Percentiles rank a stretch among this genome's conserved stretches.
These are phyloP conservation scores for Melikaiella ostensackeni DNA, from an alignment of 2,888 invertebrate species.

Conservation along the genomic window DNA sequence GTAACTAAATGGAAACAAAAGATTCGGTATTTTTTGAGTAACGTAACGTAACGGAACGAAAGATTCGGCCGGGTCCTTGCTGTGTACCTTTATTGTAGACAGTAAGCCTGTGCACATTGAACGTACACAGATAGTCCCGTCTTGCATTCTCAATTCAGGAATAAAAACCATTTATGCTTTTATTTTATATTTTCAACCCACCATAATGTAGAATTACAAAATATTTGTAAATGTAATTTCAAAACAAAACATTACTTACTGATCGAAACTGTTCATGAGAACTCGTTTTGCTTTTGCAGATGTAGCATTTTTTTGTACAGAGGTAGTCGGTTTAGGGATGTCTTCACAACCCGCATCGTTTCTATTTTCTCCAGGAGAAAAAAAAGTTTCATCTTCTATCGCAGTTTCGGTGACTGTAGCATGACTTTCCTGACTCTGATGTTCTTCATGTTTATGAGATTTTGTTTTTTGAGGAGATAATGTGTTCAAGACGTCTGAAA, in stretches of 20 bases:
- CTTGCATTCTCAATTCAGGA: too few species aligned
- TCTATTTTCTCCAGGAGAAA: conserved; percentile 56
- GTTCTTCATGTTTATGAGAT: background rate
- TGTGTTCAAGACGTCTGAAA: background rate
- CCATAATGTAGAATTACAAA: too few species aligned
- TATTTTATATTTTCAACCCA: background rate
- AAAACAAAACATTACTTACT: conserved; percentile 51
- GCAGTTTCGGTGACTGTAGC: background rate
- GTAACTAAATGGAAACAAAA: too few species aligned
- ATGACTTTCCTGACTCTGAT: background rate
- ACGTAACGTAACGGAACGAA: too few species aligned
- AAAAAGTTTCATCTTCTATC: conserved; percentile 62
- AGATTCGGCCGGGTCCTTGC: too few species aligned
- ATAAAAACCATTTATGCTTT: background rate
- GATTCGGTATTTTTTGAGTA: too few species aligned
- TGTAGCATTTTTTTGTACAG: conserved; percentile 45
- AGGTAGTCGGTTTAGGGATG: conserved; percentile 49
- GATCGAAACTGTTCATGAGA: conserved; percentile 56
- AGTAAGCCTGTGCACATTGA: too few species aligned
- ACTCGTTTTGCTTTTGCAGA: conserved; percentile 50
- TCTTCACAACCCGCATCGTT: conserved; percentile 45
- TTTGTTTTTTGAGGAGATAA: background rate
- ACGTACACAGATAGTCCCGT: too few species aligned
- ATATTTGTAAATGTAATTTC: background rate
- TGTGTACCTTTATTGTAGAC: too few species aligned